These are phyloP conservation scores for Rotaria sp. DNA, from an alignment of 2,888 invertebrate species.

Conservation along the genomic window DNA sequence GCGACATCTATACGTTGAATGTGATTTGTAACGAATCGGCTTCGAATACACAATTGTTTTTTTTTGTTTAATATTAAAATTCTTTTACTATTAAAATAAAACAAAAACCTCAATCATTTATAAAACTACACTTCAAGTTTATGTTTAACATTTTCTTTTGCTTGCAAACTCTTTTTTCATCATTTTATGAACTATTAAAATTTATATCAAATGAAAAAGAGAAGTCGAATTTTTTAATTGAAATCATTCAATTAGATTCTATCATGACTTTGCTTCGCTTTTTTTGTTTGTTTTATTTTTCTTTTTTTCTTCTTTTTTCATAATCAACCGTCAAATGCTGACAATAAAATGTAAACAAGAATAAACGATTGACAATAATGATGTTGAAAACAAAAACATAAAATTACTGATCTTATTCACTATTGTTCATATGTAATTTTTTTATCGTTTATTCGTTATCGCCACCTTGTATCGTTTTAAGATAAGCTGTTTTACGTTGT, in stretches of 20 bases:
- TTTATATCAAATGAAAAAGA: too few relatives aligned
- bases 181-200: too few relatives aligned
- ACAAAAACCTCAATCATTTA: too few relatives aligned
- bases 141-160: too few relatives aligned
- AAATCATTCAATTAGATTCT: background rate
- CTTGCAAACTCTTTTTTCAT: too few relatives aligned
- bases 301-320: background rate
- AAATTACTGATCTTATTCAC: slow-evolving; percentile 9
- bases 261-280: background rate
- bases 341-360: background rate
- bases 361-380: background rate
- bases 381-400: background rate
- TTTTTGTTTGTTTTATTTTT: background rate
- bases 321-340: background rate
- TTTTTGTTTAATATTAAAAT: too few relatives aligned
- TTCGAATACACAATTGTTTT: too few relatives aligned
- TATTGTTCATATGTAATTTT: background rate
- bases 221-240: too few relatives aligned
- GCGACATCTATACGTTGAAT: too few relatives aligned
- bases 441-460: background rate
- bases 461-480: slow-evolving; percentile 25
- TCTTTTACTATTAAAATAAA: too few relatives aligned
- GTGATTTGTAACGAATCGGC: too few relatives aligned
- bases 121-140: too few relatives aligned
- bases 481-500: slow-evolving; percentile 39